phyloP scores from a whole-genome alignment of 2,888 invertebrate species.

The Ophion ventricosus region DNA sequence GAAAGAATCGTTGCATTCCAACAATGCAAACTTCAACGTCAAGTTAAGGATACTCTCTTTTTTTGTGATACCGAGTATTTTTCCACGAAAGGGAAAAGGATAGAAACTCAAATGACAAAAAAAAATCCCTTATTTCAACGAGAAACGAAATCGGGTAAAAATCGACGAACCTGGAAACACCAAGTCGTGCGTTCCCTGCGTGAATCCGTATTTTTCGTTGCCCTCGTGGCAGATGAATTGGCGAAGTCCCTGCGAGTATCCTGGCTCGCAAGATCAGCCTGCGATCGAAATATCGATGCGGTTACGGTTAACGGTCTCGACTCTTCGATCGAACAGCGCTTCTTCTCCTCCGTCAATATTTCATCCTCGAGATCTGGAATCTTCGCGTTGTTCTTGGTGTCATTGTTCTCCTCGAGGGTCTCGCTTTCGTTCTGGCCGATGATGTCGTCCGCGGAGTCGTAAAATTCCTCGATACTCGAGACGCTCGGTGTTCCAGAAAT shows the following conservation, averaged over 20 bases:
- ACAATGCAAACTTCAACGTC: too few relatives aligned
- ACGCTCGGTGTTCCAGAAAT: slow-evolving; percentile 60
- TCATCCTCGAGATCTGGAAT: slow-evolving; percentile 18
- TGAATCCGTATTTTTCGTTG: slow-evolving; percentile 42
- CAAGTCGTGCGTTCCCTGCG: slow-evolving; percentile 58
- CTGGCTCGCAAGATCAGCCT: slow-evolving; percentile 59
- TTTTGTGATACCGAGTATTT: too few relatives aligned
- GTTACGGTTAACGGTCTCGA: slow-evolving; percentile 79
- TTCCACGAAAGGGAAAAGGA: neutral
- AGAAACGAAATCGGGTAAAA: neutral
- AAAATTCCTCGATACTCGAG: slow-evolving; percentile 50
- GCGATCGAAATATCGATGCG: slow-evolving; percentile 79
- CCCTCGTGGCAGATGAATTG: slow-evolving; percentile 26
- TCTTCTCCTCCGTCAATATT: slow-evolving; percentile 1
- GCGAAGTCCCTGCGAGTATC: slow-evolving; percentile 54
- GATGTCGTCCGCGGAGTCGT: slow-evolving; percentile 30
- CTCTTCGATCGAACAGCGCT: slow-evolving; percentile 38
- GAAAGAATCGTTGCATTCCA: too few relatives aligned
- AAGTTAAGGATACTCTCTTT: too few relatives aligned
- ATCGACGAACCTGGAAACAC: slow-evolving; percentile 71
- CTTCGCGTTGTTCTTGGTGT: neutral
- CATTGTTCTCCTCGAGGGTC: slow-evolving; percentile 7
- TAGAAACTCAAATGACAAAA: neutral
- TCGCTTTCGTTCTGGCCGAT: slow-evolving; percentile 12
- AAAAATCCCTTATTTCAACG: neutral